phyloP scores from a whole-genome alignment of 2,113 vertebrate species.

The Syrrhaptes paradoxus region DNA sequence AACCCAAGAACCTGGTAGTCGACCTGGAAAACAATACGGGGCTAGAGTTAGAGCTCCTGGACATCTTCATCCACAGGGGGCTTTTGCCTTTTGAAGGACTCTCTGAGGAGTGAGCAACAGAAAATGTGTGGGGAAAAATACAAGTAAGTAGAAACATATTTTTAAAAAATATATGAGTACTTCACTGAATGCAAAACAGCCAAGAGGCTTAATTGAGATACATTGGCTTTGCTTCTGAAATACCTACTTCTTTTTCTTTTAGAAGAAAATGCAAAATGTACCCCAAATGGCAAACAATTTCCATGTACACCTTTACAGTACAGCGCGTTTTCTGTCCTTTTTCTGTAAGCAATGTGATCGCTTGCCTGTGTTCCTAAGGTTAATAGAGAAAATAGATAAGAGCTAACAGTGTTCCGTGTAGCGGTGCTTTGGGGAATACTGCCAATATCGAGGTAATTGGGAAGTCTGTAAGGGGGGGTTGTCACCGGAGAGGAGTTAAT shows the following conservation, averaged over 20 bases:
- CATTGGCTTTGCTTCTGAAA: background rate
- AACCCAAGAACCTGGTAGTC: background rate
- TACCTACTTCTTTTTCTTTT: background rate
- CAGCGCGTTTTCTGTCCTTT: background rate
- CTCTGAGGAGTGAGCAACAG: background rate
- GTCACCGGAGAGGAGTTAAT: background rate
- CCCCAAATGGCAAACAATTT: background rate
- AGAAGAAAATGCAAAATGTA: background rate
- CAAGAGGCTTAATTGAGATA: background rate
- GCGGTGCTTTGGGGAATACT: slow-evolving; percentile 27
- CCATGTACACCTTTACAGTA: background rate
- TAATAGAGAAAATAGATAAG: slow-evolving; percentile 47
- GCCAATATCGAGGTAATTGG: slow-evolving; percentile 49
- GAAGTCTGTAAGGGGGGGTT: background rate
- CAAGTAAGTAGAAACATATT: background rate
- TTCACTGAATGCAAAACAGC: background rate
- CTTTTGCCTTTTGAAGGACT: background rate
- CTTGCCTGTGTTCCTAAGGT: background rate
- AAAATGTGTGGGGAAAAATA: background rate
- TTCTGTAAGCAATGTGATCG: background rate
- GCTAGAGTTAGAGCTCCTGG: background rate
- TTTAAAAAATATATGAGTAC: background rate
- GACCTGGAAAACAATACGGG: background rate
- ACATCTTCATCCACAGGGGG: background rate
- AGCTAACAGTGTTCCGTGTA: slow-evolving; percentile 20